phyloP scores from a whole-genome alignment of 2,888 invertebrate species.

The Tipula confusa region DNA sequence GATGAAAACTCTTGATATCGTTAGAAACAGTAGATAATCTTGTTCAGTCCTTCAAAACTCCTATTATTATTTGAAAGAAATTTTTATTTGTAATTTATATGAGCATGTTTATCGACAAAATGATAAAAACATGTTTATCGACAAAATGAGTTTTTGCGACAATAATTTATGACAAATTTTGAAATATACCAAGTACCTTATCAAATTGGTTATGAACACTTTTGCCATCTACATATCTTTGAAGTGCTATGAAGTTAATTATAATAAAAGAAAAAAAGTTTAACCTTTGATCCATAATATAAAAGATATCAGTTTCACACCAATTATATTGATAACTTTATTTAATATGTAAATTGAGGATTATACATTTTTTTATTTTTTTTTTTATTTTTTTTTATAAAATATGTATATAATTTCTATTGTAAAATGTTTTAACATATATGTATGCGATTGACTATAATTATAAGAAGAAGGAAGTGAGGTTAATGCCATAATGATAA shows the following conservation, averaged over 20 bases:
- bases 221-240: not conserved
- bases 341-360: not conserved
- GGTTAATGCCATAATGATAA: not conserved
- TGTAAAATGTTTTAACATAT: not conserved
- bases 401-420: not conserved
- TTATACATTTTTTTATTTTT: not conserved
- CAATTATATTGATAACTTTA: not conserved
- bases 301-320: not conserved
- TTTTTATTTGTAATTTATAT: too few species aligned
- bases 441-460: not conserved
- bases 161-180: too few species aligned
- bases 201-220: not conserved
- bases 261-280: not conserved
- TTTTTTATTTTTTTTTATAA: not conserved
- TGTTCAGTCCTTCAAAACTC: too few species aligned
- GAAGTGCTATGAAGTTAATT: not conserved
- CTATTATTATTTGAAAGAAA: too few species aligned
- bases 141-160: not conserved
- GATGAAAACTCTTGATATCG: too few species aligned
- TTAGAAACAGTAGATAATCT: too few species aligned
- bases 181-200: not conserved
- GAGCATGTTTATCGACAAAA: too few species aligned
- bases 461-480: not conserved
- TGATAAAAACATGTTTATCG: too few species aligned
- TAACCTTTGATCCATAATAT: not conserved